These are phyloP conservation scores for Oryzias dopingdopingensis DNA, from an alignment of 2,797 vertebrate genomes.

Conservation along the genomic window DNA sequence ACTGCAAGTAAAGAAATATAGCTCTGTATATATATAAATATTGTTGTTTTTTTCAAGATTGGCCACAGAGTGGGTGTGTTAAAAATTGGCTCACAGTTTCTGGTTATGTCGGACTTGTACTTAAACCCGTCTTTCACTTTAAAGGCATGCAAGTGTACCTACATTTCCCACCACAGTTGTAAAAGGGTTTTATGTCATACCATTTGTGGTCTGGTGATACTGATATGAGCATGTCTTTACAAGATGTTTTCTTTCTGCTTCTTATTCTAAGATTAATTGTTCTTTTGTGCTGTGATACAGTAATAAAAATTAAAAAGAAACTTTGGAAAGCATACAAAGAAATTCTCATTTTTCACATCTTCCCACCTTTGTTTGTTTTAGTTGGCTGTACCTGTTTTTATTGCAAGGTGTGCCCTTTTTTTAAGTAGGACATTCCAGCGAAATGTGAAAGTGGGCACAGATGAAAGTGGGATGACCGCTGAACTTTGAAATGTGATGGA, in stretches of 20 bases:
- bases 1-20: too few relatives aligned
- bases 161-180: constrained; percentile 28
- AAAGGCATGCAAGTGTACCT: neutral
- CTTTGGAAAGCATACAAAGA: too few relatives aligned
- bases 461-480: too few relatives aligned
- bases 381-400: too few relatives aligned
- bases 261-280: constrained; percentile 2
- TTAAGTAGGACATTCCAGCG: too few relatives aligned
- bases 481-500: too few relatives aligned
- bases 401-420: too few relatives aligned
- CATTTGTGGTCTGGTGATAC: constrained; percentile 11
- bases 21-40: too few relatives aligned
- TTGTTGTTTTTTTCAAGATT: neutral
- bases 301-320: too few relatives aligned
- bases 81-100: constrained; percentile 2
- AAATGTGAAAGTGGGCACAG: too few relatives aligned
- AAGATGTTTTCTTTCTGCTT: constrained; percentile 6
- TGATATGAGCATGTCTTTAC: constrained; percentile 2
- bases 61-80: neutral
- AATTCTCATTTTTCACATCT: too few relatives aligned
- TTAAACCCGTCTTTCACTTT: neutral
- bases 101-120: neutral
- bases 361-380: too few relatives aligned
- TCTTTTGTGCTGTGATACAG: neutral
- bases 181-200: constrained; percentile 25